A percentile compares a stretch with the other conserved stretches of the same genome.
Evolutionary conservation across 1,140 invertebrate genomes (phyloP).

Genomic region (Thereuonema tuberculata): DNA sequence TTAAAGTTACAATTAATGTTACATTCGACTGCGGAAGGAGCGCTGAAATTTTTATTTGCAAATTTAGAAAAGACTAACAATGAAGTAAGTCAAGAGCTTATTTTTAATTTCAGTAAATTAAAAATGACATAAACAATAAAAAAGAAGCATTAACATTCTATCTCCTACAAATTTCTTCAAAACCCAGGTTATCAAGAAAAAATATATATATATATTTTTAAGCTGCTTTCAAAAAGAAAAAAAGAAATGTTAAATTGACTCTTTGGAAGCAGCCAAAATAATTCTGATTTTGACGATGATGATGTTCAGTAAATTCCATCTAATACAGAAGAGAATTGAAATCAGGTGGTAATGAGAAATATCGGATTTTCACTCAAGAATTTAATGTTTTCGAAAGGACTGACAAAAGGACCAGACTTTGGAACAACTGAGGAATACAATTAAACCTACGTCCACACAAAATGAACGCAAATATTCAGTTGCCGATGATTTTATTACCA

Average conservation of each 20-base stretch:
- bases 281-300: neutral
- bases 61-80: neutral
- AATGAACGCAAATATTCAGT: neutral
- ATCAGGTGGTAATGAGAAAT: neutral
- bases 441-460: neutral
- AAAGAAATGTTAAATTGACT: neutral
- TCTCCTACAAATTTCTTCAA: no score
- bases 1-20: no score
- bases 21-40: neutral
- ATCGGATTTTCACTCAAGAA: neutral
- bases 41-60: neutral
- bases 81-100: neutral
- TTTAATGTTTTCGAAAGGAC: no score
- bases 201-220: neutral
- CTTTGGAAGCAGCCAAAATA: neutral
- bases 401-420: neutral
- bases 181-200: neutral
- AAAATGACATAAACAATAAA: neutral
- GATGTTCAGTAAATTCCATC: no score
- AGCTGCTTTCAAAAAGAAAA: neutral
- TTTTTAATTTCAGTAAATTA: neutral
- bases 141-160: neutral
- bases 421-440: neutral
- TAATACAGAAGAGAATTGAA: no score
- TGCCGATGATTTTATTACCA: neutral